Conservation (phyloP, 2,797 vertebrate species). For the Notolepis coatsorum region DNA sequence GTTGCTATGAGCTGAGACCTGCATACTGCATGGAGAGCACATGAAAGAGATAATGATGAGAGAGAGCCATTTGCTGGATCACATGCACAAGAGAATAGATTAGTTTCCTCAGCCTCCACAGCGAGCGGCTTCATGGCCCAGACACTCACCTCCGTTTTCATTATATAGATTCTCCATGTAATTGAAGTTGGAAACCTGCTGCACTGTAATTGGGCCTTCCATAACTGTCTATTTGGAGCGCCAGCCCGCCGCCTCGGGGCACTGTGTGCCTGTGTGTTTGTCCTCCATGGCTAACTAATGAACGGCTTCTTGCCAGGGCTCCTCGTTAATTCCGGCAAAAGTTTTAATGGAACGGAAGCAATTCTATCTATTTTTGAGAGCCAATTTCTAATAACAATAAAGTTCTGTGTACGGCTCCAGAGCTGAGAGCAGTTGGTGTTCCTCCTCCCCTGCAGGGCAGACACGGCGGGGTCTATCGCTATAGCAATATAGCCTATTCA, state of each 20-base stretch:
- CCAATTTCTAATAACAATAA: constrained; percentile 32
- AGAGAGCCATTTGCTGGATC: background rate
- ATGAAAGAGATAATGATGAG: constrained; percentile 3
- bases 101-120: constrained; percentile 73
- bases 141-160: constrained; percentile 79
- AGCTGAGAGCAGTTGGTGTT: constrained; percentile 13
- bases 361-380: constrained; percentile 42
- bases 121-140: constrained; percentile 72
- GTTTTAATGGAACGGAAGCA: constrained; percentile 56
- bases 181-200: constrained; percentile 80
- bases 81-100: constrained; percentile 73
- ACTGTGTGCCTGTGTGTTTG: constrained; percentile 30
- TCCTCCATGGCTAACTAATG: constrained; percentile 47
- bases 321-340: constrained; percentile 65
- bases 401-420: background rate
- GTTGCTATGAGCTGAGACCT: constrained; percentile 22
- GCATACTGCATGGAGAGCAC: background rate
- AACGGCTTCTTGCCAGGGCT: constrained; percentile 56
- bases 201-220: constrained; percentile 81
- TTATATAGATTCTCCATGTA: constrained; percentile 81
- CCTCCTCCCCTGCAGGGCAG: constrained; percentile 5
- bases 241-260: constrained; percentile 65
- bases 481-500: no score
- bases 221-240: constrained; percentile 80
- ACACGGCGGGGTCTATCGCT: no score